A percentile compares a stretch with the other conserved stretches of the same genome.
Evolutionary conservation across 2,888 invertebrate genomes (phyloP).

Genomic region (Drosophila prolongata): DNA sequence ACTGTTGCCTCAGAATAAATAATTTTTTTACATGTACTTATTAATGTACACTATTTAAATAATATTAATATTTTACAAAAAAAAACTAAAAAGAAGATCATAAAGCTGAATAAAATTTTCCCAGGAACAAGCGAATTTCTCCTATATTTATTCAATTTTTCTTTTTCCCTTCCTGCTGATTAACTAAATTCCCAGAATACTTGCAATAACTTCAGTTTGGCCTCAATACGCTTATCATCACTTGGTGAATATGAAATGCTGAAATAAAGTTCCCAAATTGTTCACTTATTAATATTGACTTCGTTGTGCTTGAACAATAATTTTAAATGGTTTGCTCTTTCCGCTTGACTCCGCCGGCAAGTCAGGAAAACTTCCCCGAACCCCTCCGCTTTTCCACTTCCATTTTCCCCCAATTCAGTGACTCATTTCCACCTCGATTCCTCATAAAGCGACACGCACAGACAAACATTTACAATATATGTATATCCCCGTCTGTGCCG

Average conservation of each 20-base stretch:
- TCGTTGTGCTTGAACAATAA: constrained; percentile 32
- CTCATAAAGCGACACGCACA: constrained; percentile 32
- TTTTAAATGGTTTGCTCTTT: constrained; percentile 41
- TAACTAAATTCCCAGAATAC: no score
- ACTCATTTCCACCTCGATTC: constrained; percentile 48
- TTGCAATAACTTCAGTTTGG: background rate
- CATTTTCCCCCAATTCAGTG: constrained; percentile 26
- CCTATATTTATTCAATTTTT: no score
- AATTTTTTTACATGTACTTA: no score
- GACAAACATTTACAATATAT: constrained; percentile 35
- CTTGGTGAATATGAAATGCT: constrained; percentile 10
- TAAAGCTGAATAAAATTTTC: no score
- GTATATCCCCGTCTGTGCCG: constrained; percentile 18
- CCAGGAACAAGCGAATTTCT: no score
- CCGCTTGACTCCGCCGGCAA: constrained; percentile 23
- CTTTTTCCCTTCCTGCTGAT: no score
- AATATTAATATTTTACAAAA: no score
- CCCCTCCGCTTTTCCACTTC: constrained; percentile 8
- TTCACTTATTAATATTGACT: constrained; percentile 38
- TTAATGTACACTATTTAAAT: no score
- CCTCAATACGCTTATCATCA: background rate
- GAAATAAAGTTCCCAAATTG: constrained; percentile 25
- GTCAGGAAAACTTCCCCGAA: constrained; percentile 8
- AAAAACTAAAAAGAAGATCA: no score
- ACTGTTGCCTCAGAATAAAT: background rate